Percentiles rank a stretch among this genome's conserved stretches.
Conservation (phyloP, 2,888 invertebrate species). For the Idaea dimidiata region DNA sequence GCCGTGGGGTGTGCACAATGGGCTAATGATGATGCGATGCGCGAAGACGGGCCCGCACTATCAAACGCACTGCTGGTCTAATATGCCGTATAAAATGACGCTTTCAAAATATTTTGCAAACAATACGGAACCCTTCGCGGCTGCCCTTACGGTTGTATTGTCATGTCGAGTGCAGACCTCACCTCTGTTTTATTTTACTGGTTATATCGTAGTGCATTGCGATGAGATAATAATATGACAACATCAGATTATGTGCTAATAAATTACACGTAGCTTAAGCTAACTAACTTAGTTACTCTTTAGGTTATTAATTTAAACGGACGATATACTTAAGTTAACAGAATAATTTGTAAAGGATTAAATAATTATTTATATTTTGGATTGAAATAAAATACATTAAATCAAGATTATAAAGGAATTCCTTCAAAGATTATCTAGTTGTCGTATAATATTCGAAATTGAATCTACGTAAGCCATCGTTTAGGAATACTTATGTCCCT, state of each 20-base stretch:
- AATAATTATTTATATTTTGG: neutral
- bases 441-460: neutral
- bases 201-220: slow-evolving; percentile 36
- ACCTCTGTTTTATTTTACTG: slow-evolving; percentile 29
- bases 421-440: neutral
- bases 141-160: slow-evolving; percentile 50
- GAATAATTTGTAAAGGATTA: neutral
- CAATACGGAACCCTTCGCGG: slow-evolving; percentile 67
- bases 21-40: slow-evolving; percentile 73
- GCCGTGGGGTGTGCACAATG: slow-evolving; percentile 52
- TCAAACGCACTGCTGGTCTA: slow-evolving; percentile 72
- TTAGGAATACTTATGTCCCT: neutral
- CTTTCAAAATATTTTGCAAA: slow-evolving; percentile 81
- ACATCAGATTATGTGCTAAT: neutral
- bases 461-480: neutral
- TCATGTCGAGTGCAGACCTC: slow-evolving; percentile 62
- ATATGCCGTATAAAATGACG: slow-evolving; percentile 78
- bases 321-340: neutral
- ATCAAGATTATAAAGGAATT: neutral
- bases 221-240: neutral
- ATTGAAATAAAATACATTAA: too few relatives aligned
- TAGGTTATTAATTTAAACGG: neutral
- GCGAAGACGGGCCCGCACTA: slow-evolving; percentile 69
- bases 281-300: too few relatives aligned
- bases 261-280: neutral